Evolutionary conservation across 2,797 vertebrate species (phyloP), one percentile per base, ranked within the genome.

Genomic region (Halcyon smyrnensis): DNA sequence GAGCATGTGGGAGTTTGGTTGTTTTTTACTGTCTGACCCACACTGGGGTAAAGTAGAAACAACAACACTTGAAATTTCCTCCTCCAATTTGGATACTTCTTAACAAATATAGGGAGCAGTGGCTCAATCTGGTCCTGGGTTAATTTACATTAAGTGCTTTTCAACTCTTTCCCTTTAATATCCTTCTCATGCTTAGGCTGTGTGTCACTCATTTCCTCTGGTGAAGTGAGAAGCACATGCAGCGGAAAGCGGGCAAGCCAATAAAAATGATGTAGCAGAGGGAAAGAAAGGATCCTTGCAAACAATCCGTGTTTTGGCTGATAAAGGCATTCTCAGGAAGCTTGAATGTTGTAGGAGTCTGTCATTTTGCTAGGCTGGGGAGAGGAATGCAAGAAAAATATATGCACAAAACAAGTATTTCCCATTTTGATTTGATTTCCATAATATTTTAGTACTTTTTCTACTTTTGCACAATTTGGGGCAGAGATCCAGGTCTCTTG

Each of bases 321-420:
- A 93, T 89, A 95, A 94, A 95, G 84, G 64, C 91, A 89, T 89
- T 65, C 94, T 96, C 53, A 75, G 94, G 96, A 95, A 97, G 84
- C 75, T 62, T 71, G 64, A 16, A 16, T 39, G 24, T 63, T 50
- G 68, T 39, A 85, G 93, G 78, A 92, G 41, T 83, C 81, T 90
- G 71, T 86, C 50, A 25, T 69, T 89, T 78, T 64, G n/a, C 62
- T 34, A 50, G 57, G 48, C 39, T 85, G 48, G n/a, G 28, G 16
- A 82, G 60, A 84, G 46, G 14, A 82, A 67, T 54, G 67, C 51
- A 53, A 78, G 75, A 84, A 74, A 89, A 88, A 64, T 25, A 25
- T 1, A 46, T 8, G 30, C 39, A 50, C 32, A 82, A 45, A 90
- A 90, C 62, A 90, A 87, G 56, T 36, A 54, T 87, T 92, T 95